Evolutionary conservation across 2,797 vertebrate genomes (phyloP).

Genomic region (Xenopus petersii): DNA sequence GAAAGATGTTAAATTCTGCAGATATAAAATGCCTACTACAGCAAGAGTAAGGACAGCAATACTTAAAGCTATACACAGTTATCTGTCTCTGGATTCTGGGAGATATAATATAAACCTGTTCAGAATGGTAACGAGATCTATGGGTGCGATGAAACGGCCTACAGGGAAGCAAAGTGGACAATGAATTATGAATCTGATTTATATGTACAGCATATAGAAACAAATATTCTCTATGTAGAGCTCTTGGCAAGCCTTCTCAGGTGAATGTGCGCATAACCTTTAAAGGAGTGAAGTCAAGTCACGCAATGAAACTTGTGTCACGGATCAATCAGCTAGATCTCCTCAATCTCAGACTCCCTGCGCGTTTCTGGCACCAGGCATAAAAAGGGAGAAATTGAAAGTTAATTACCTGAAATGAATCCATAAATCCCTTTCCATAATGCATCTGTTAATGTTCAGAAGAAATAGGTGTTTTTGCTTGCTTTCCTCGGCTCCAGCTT

Average conservation of each 20-base stretch:
- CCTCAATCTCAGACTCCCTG: conserved; percentile 58
- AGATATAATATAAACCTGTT: no score
- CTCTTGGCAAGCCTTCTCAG: conserved; percentile 1
- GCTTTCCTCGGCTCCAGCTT: neutral
- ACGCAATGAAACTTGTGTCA: conserved; percentile 62
- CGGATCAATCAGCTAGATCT: conserved; percentile 64
- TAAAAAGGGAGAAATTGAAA: conserved; percentile 74
- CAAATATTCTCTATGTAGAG: conserved; percentile 22
- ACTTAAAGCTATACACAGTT: no score
- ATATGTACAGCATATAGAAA: neutral
- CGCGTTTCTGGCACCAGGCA: conserved; percentile 63
- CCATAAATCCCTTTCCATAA: conserved; percentile 70
- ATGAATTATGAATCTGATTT: neutral
- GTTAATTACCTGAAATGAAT: conserved; percentile 75
- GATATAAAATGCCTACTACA: no score
- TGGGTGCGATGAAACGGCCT: no score
- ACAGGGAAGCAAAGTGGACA: no score
- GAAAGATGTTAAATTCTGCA: no score
- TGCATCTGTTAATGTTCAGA: conserved; percentile 59
- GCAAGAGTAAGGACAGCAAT: no score
- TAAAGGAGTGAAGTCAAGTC: conserved; percentile 59
- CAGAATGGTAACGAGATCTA: no score
- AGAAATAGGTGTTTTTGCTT: conserved; percentile 16
- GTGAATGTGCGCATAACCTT: conserved; percentile 44
- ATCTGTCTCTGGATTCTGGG: no score